Conservation (phyloP, 2,797 vertebrate species). For the Borostomias antarcticus region DNA sequence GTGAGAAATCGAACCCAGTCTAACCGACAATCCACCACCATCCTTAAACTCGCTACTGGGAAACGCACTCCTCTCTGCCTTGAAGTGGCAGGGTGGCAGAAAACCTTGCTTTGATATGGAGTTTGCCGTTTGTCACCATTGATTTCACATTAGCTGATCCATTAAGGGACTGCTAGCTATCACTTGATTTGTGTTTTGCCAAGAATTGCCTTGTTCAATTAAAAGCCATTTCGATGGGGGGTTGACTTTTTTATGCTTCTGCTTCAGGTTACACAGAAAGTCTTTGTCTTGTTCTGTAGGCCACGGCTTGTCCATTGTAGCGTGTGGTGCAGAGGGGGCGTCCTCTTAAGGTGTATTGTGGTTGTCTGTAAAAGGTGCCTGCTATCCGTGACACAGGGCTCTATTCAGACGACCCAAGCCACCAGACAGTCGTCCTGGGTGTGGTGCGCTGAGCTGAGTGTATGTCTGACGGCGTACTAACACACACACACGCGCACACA, state of each 20-base stretch:
- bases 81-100: too few relatives aligned
- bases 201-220: constrained; percentile 61
- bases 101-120: constrained; percentile 30
- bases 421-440: constrained; percentile 49
- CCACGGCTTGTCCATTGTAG: constrained; percentile 31
- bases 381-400: background rate
- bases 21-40: background rate
- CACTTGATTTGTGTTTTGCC: constrained; percentile 47
- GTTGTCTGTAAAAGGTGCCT: constrained; percentile 23
- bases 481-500: constrained; percentile 11
- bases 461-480: constrained; percentile 39
- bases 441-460: constrained; percentile 32
- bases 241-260: background rate
- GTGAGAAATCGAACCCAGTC: background rate
- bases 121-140: constrained; percentile 57
- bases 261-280: background rate
- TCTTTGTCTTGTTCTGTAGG: background rate
- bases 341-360: constrained; percentile 19
- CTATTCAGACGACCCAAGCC: constrained; percentile 34
- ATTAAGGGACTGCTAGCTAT: constrained; percentile 45
- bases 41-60: background rate
- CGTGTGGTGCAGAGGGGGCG: constrained; percentile 6
- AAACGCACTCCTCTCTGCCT: constrained; percentile 16
- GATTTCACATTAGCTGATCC: constrained; percentile 67
- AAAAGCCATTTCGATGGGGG: constrained; percentile 42